Percentiles rank a stretch among this genome's conserved stretches.
phyloP scores from a whole-genome alignment of 2,797 vertebrate species.

The Picus viridis region DNA sequence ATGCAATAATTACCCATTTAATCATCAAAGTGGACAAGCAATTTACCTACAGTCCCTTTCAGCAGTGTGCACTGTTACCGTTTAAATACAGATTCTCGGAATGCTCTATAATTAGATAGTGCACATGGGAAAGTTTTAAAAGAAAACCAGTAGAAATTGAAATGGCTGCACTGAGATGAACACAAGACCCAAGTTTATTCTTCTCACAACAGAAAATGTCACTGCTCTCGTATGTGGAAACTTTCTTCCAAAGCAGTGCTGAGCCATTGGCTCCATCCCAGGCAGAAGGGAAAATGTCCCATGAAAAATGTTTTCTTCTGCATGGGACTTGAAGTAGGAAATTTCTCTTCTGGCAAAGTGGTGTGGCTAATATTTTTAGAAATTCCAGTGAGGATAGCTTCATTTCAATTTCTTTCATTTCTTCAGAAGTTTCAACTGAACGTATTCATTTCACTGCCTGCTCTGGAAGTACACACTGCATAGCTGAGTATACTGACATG shows the following conservation, averaged over 20 bases:
- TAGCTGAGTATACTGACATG: neutral
- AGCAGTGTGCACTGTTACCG: neutral
- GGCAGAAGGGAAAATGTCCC: neutral
- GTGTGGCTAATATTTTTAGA: neutral
- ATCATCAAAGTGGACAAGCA: constrained; percentile 56
- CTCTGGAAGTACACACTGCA: neutral
- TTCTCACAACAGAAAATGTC: constrained; percentile 37
- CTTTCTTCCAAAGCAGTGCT: constrained; percentile 36
- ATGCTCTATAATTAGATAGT: constrained; percentile 54
- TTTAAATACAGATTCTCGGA: constrained; percentile 41
- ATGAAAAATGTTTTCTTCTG: neutral
- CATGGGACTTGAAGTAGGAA: neutral
- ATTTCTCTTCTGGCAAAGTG: neutral
- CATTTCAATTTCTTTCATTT: neutral
- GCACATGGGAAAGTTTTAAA: constrained; percentile 53
- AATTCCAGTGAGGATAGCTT: neutral
- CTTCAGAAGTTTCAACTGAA: neutral
- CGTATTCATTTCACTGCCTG: neutral
- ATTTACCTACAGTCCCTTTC: constrained; percentile 38
- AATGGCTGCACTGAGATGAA: constrained; percentile 47
- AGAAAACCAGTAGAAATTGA: constrained; percentile 66
- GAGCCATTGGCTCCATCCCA: neutral
- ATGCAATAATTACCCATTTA: constrained; percentile 62
- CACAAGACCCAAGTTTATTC: neutral
- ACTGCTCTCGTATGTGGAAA: neutral